These are phyloP conservation scores for Sphecodes monilicornis DNA, from an alignment of 2,888 invertebrate genomes.

Conservation along the genomic window DNA sequence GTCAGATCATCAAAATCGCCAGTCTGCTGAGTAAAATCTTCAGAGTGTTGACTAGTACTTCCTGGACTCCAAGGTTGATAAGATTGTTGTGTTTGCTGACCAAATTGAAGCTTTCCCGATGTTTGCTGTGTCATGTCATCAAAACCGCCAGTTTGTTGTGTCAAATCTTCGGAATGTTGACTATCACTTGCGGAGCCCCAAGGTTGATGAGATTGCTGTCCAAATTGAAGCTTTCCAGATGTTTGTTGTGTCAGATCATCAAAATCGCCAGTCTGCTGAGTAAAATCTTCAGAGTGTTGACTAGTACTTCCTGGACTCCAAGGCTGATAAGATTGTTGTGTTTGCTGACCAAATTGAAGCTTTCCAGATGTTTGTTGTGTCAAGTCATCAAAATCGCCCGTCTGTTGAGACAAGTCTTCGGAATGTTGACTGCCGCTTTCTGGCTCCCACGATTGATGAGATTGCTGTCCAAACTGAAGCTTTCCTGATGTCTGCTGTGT, in stretches of 20 bases:
- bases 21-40: conserved; percentile 15
- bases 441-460: conserved; percentile 20
- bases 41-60: conserved; percentile 2
- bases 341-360: conserved; percentile 61
- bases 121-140: conserved; percentile 62
- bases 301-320: conserved; percentile 3
- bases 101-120: conserved; percentile 48
- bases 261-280: conserved; percentile 1
- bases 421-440: conserved; percentile 9
- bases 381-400: conserved; percentile 54
- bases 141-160: conserved; percentile 7
- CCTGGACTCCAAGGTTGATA: background rate
- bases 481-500: conserved; percentile 50
- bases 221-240: conserved; percentile 47
- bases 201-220: conserved; percentile 27
- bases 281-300: conserved; percentile 17
- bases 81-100: conserved; percentile 37
- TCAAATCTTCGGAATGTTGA: conserved; percentile 19
- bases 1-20: conserved; percentile 56
- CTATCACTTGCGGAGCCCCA: background rate
- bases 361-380: conserved; percentile 47
- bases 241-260: conserved; percentile 49
- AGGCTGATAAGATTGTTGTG: conserved; percentile 35
- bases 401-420: conserved; percentile 62
- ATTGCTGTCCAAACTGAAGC: conserved; percentile 38